Conservation (phyloP, 2,888 invertebrate genomes). For the Trichogramma evanescens region DNA sequence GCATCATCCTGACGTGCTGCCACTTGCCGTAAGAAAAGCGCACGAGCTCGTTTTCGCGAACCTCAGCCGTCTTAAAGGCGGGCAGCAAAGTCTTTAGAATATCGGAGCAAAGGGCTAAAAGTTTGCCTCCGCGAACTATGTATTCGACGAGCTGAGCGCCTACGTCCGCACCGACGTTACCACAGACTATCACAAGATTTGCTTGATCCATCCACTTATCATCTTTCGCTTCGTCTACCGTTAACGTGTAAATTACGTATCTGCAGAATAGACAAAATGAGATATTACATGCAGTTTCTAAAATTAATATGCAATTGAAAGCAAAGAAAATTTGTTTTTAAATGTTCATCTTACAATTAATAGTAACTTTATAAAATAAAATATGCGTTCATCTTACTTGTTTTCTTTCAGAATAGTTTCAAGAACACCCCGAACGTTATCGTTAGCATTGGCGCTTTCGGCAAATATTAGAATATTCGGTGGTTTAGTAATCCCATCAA, state of each 20-base stretch:
- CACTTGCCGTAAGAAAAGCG: slow-evolving; percentile 78
- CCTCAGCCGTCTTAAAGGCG: slow-evolving; percentile 78
- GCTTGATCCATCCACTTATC: slow-evolving; percentile 62
- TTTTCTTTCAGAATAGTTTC: slow-evolving; percentile 63
- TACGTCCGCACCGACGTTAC: slow-evolving; percentile 61
- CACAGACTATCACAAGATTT: slow-evolving; percentile 69
- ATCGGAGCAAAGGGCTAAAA: slow-evolving; percentile 76
- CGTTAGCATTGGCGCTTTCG: slow-evolving; percentile 67
- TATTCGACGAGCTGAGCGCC: slow-evolving; percentile 65
- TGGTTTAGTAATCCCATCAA: slow-evolving; percentile 58
- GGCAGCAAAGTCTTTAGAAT: slow-evolving; percentile 70
- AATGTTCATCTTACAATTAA: not conserved
- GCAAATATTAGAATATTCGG: slow-evolving; percentile 77
- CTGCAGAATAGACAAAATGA: slow-evolving; percentile 29
- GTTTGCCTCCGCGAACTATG: slow-evolving; percentile 65
- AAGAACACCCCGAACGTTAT: slow-evolving; percentile 66
- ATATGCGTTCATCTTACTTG: slow-evolving; percentile 51
- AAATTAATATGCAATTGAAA: not conserved
- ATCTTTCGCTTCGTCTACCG: slow-evolving; percentile 42
- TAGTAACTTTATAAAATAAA: slow-evolving; percentile 5
- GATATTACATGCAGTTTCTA: not conserved
- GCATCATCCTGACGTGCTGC: slow-evolving; percentile 79
- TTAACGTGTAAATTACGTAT: slow-evolving; percentile 48
- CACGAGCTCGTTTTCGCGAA: slow-evolving; percentile 75
- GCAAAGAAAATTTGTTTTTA: not conserved